Percentiles rank a stretch among this genome's conserved stretches.
phyloP scores from a whole-genome alignment of 2,113 vertebrate genomes.

The Dicentrarchus labrax region DNA sequence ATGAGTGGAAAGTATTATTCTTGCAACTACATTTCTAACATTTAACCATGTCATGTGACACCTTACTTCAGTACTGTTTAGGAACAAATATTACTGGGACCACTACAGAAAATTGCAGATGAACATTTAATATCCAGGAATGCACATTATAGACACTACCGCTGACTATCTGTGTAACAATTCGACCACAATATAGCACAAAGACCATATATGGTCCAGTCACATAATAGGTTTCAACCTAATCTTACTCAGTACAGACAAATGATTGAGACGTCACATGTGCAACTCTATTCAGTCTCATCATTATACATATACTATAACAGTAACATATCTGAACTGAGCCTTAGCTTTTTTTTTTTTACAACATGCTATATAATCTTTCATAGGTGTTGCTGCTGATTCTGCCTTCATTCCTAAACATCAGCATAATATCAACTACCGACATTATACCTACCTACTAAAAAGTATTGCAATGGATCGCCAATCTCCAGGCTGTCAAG shows the following conservation, averaged over 20 bases:
- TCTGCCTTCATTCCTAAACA: neutral
- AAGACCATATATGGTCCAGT: neutral
- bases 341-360: neutral
- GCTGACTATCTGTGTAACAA: neutral
- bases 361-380: constrained; percentile 10
- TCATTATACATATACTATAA: neutral
- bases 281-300: neutral
- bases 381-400: constrained; percentile 4
- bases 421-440: neutral
- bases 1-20: neutral
- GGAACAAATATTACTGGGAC: neutral
- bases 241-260: no score
- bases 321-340: neutral
- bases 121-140: neutral
- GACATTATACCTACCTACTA: neutral
- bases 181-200: neutral
- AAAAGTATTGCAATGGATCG: constrained; percentile 15
- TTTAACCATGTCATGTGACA: neutral
- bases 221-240: neutral
- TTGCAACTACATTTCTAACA: neutral
- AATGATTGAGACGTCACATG: neutral
- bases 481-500: constrained; percentile 5
- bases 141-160: neutral
- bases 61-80: neutral
- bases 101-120: neutral